A percentile compares a stretch with the other conserved stretches of the same genome.
Conservation (phyloP, 2,888 invertebrate genomes). For the Platerodrilus igneus region DNA sequence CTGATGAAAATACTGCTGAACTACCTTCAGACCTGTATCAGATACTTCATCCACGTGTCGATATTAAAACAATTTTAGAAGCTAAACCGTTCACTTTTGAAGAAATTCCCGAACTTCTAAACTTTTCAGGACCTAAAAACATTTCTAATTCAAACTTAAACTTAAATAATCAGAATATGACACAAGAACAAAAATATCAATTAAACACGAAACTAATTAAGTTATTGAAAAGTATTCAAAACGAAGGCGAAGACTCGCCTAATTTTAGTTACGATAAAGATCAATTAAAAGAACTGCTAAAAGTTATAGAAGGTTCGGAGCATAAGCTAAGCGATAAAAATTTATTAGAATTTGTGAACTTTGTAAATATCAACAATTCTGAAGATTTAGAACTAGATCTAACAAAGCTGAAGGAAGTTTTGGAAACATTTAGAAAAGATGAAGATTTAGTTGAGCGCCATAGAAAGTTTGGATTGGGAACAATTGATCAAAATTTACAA, state of each 20-base stretch:
- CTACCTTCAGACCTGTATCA: conserved; percentile 43
- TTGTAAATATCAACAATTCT: conserved; percentile 38
- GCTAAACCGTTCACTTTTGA: conserved; percentile 22
- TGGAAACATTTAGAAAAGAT: conserved; percentile 37
- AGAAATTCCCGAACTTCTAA: conserved; percentile 39
- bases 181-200: conserved; percentile 31
- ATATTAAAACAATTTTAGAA: conserved; percentile 30
- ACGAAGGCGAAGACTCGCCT: conserved; percentile 29
- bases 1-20: conserved; percentile 49
- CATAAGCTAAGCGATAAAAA: conserved; percentile 38
- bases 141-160: conserved; percentile 13
- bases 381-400: conserved; percentile 41
- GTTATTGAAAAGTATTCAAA: conserved; percentile 36
- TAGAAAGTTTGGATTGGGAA: conserved; percentile 33
- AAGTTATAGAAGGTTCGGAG: conserved; percentile 37
- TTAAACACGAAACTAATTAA: conserved; percentile 34
- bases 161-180: conserved; percentile 18
- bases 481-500: conserved; percentile 9
- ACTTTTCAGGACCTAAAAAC: conserved; percentile 10
- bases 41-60: conserved; percentile 29
- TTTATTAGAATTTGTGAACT: conserved; percentile 43
- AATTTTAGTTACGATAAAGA: conserved; percentile 40
- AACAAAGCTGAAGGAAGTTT: conserved; percentile 37
- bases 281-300: conserved; percentile 36
- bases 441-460: conserved; percentile 34